These are phyloP conservation scores for Phorcus lineatus DNA, from an alignment of 2,888 invertebrate species.

Conservation along the genomic window DNA sequence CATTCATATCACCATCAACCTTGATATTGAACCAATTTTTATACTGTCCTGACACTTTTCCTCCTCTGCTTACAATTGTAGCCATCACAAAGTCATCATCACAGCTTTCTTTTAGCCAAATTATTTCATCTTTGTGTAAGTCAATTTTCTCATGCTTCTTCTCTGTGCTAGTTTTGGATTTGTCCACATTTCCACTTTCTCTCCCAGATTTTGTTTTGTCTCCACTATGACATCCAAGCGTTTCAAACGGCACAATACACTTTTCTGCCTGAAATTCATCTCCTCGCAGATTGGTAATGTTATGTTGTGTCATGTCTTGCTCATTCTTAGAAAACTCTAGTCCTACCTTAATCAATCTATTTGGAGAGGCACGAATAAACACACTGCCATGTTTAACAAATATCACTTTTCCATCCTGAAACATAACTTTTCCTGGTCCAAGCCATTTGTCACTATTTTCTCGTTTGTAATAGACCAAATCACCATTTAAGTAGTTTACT, in stretches of 20 bases:
- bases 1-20: neutral
- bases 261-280: neutral
- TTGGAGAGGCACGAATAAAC: slow-evolving; percentile 40
- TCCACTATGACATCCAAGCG: neutral
- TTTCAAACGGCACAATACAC: neutral
- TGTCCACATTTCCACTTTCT: neutral
- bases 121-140: neutral
- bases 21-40: slow-evolving; percentile 26
- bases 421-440: slow-evolving; percentile 47
- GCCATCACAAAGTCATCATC: slow-evolving; percentile 3
- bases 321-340: neutral
- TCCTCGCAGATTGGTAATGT: neutral
- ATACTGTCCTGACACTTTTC: slow-evolving; percentile 10
- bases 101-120: neutral
- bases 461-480: slow-evolving; percentile 15
- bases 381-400: slow-evolving; percentile 40
- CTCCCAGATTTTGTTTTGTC: neutral
- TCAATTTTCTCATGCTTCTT: neutral
- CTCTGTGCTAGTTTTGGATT: too few species aligned
- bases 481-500: slow-evolving; percentile 19
- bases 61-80: slow-evolving; percentile 23
- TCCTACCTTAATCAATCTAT: slow-evolving; percentile 24
- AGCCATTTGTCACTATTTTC: slow-evolving; percentile 27
- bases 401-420: slow-evolving; percentile 44
- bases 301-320: neutral